A percentile compares a stretch with the other conserved stretches of the same genome.
phyloP scores from a whole-genome alignment of 2,888 invertebrate species.

The Didymodactylos carnosus region DNA sequence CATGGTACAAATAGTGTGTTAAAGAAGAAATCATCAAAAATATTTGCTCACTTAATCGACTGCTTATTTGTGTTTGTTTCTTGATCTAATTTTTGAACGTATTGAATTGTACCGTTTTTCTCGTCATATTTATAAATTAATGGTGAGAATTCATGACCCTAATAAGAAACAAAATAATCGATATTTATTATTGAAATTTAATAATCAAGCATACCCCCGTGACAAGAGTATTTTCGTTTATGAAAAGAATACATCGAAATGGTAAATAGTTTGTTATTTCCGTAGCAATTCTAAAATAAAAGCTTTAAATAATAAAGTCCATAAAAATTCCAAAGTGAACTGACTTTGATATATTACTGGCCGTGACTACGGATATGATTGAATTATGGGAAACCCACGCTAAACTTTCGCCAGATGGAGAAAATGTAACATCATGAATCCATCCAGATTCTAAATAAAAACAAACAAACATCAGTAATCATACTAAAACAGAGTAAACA shows the following conservation, averaged over 20 bases:
- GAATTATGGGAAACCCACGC: conserved; percentile 98
- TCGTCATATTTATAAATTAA: not conserved
- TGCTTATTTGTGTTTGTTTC: not conserved
- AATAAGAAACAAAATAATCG: not conserved
- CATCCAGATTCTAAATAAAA: conserved; percentile 53
- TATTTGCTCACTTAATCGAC: not conserved
- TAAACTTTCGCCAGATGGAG: conserved; percentile 74
- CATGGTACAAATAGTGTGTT: not conserved
- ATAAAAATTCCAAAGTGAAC: not conserved
- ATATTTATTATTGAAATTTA: not conserved
- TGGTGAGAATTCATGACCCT: not conserved
- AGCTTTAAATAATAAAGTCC: not conserved
- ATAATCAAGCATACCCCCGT: not conserved
- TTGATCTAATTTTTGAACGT: not conserved
- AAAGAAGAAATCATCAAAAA: not conserved
- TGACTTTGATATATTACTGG: not conserved
- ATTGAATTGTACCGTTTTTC: not conserved
- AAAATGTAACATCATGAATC: conserved; percentile 86
- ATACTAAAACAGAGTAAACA: not conserved
- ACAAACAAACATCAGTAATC: too few species aligned
- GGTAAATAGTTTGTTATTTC: not conserved
- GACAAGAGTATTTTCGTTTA: not conserved
- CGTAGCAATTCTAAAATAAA: not conserved
- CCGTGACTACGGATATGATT: conserved; percentile 48
- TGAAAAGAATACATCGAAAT: not conserved